Conservation (phyloP, 2,797 vertebrate genomes). For the Hoplostethus atlanticus region DNA sequence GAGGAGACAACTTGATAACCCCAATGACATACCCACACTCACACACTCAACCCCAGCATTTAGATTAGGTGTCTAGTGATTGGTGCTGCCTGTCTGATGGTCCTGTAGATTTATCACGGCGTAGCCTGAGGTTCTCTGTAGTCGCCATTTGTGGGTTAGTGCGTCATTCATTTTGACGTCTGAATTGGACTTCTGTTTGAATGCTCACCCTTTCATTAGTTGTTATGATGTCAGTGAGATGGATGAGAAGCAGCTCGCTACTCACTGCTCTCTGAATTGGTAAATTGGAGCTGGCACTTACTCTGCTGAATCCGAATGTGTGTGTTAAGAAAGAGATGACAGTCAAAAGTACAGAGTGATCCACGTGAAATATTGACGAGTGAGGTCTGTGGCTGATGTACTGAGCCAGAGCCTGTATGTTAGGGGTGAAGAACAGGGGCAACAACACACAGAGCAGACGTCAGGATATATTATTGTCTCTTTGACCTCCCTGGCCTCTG, state of each 20-base stretch:
- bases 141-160: no score
- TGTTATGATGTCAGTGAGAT: constrained; percentile 22
- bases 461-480: constrained; percentile 64
- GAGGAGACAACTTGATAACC: no score
- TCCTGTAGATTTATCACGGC: no score
- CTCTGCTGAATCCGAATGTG: constrained; percentile 20
- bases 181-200: no score
- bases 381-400: constrained; percentile 39
- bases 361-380: constrained; percentile 69
- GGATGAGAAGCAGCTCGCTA: neutral
- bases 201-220: neutral
- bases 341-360: constrained; percentile 47
- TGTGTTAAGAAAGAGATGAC: constrained; percentile 16
- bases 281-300: neutral
- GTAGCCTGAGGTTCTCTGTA: no score
- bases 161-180: no score
- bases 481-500: constrained; percentile 52
- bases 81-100: no score
- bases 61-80: no score
- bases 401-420: constrained; percentile 44
- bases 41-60: no score
- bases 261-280: neutral
- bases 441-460: constrained; percentile 57
- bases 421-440: constrained; percentile 33
- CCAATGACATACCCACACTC: no score